Evolutionary conservation across 2,113 vertebrate species (phyloP), one percentile per base, ranked within the genome.

Genomic region (Scopus umbretta): DNA sequence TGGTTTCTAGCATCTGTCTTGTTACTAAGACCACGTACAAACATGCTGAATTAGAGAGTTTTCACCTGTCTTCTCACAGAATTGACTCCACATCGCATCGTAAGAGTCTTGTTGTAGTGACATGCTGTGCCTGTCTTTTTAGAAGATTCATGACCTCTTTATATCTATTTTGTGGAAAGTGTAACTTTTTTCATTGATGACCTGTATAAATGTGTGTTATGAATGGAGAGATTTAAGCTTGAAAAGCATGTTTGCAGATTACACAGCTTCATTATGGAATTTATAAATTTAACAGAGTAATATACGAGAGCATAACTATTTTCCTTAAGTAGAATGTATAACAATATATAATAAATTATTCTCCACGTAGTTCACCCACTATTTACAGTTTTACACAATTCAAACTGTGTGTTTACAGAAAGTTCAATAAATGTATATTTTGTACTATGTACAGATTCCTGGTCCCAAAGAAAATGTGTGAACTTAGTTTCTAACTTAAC

Each of bases 361-460:
- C 98, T 98, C 98, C 97, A 97, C 97, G 73, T 98, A 97, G 98
- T 98, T 98, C 97, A 98, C 97, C 98, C 97, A 97, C 97, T 98
- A 98, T 98, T 98, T 98, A 95, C 97, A 98, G 96, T 98, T 98
- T 98, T 98, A 98, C 98, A 98, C 98, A 98, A 98, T 98, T 98
- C 98, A 96, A 91, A 98, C 96, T 98, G 96, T 96, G 97, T 97
- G 97, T 97, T 97, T 98, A 97, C 97, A 98, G 98, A 98, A 97
- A 98, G 97, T 98, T 98, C 98, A 98, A 98, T 98, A 98, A 98
- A 98, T 98, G 98, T 99, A 98, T 98, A 98, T 99, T 98, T 99
- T 99, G 98, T 99, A 98, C 98, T 98, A 98, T 99, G 98, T 98
- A 98, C 95, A 98, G 97, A 98, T 98, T 98, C 98, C 96, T 97